These are phyloP conservation scores for Pristiophorus japonicus DNA, from an alignment of 2,113 vertebrate genomes.

Conservation along the genomic window DNA sequence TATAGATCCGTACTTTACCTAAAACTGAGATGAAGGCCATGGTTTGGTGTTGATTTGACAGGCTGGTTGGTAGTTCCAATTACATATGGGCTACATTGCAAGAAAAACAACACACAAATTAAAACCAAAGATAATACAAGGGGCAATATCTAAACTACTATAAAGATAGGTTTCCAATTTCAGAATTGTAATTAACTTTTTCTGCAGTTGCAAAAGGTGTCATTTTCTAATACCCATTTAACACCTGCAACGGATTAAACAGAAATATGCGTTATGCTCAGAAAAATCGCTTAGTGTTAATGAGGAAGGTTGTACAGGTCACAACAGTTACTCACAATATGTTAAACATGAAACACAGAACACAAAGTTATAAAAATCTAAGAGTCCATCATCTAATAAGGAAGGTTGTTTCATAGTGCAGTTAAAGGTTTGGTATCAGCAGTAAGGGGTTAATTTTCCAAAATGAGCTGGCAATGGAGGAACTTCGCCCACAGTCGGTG, in stretches of 20 bases:
- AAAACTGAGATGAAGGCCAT: constrained; percentile 90
- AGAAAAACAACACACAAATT: constrained; percentile 29
- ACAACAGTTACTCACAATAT: neutral
- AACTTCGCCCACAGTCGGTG: neutral
- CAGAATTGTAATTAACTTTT: neutral
- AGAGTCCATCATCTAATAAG: no score
- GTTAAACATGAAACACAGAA: neutral
- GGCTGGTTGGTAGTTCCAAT: constrained; percentile 93
- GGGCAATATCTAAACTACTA: neutral
- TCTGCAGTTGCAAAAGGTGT: neutral
- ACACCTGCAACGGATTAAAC: neutral
- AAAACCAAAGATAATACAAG: neutral
- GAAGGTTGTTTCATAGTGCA: neutral
- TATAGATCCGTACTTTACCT: constrained; percentile 60
- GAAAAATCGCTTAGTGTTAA: neutral
- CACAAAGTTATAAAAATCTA: neutral
- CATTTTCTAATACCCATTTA: neutral
- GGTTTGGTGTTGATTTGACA: constrained; percentile 87
- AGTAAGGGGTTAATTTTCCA: neutral
- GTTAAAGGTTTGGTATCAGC: neutral
- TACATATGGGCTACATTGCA: constrained; percentile 73
- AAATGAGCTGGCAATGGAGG: neutral
- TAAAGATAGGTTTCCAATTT: neutral
- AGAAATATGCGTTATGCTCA: neutral
- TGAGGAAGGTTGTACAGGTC: neutral